Conservation (phyloP, 2,113 vertebrate species). For the Paramormyrops kingsleyae region DNA sequence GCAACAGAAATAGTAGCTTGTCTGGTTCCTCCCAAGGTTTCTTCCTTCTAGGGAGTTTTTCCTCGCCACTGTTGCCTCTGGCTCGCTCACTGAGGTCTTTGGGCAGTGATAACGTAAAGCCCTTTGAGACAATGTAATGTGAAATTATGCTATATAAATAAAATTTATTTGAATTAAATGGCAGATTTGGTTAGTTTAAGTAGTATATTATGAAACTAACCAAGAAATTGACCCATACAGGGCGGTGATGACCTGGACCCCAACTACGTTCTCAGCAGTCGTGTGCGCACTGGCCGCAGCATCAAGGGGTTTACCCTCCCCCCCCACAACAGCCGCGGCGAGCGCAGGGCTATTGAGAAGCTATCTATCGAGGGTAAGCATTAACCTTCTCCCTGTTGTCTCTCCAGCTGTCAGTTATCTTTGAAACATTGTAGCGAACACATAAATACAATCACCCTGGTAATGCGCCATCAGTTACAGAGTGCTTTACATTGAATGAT, state of each 20-base stretch:
- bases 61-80: background rate
- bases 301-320: conserved; percentile 89
- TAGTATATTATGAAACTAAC: background rate
- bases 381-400: background rate
- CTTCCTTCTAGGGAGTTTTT: background rate
- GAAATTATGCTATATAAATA: background rate
- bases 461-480: background rate
- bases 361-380: conserved; percentile 74
- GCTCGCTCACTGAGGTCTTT: background rate
- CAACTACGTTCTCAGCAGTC: conserved; percentile 83
- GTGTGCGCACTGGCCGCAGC: conserved; percentile 84
- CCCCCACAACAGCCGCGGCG: conserved; percentile 85
- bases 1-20: background rate
- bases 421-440: background rate
- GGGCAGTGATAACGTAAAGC: too few relatives aligned
- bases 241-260: conserved; percentile 86
- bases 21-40: background rate
- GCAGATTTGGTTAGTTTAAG: background rate
- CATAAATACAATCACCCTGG: background rate
- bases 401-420: background rate
- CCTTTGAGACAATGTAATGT: background rate
- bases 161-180: background rate
- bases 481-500: background rate
- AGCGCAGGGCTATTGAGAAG: conserved; percentile 77
- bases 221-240: conserved; percentile 41